Conservation (phyloP, 2,797 vertebrate genomes). For the Tokudaia muenninki region DNA sequence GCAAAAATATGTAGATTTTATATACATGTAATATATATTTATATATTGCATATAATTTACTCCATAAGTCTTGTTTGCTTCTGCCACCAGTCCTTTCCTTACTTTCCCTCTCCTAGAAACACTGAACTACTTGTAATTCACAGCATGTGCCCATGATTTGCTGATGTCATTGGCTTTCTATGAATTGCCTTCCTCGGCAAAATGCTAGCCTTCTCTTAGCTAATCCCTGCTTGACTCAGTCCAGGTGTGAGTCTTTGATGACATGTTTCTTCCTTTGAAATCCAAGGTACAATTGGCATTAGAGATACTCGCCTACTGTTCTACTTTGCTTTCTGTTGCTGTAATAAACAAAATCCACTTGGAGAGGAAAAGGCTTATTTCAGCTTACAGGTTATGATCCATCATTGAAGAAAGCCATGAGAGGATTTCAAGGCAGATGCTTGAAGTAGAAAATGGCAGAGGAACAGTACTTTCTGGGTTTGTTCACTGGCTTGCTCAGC, state of each 20-base stretch:
- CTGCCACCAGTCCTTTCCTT: background rate
- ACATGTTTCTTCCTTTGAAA: background rate
- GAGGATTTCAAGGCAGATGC: background rate
- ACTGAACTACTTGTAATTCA: background rate
- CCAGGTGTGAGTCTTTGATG: background rate
- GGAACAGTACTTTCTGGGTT: background rate
- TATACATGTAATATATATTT: background rate
- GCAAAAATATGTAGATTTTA: background rate
- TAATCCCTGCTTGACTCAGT: background rate
- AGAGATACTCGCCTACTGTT: background rate
- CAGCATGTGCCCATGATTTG: background rate
- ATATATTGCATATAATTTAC: background rate
- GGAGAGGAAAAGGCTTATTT: background rate
- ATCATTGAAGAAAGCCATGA: background rate
- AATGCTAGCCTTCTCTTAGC: background rate
- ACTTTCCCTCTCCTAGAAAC: background rate
- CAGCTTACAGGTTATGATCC: background rate
- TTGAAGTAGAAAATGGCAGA: background rate
- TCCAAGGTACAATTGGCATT: background rate
- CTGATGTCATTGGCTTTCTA: background rate
- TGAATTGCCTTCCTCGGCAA: background rate
- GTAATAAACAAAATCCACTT: background rate
- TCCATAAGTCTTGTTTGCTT: background rate
- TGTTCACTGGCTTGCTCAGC: background rate
- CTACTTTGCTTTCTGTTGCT: background rate